Conservation (phyloP, 2,113 vertebrate genomes). For the Zootoca vivipara region DNA sequence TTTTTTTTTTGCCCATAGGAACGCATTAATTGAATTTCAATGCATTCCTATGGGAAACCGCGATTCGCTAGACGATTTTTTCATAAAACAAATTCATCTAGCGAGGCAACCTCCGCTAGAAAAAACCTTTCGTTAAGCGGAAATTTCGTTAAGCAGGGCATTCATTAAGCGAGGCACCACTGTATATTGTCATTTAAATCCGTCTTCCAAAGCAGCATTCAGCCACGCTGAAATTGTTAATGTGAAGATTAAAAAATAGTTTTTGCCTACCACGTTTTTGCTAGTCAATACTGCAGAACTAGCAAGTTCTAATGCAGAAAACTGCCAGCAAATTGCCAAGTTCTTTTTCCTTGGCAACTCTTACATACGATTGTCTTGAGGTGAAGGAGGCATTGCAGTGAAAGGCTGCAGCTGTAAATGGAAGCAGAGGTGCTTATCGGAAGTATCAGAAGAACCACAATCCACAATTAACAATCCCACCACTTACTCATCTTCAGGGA, state of each 20-base stretch:
- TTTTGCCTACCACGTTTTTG: not conserved
- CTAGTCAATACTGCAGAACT: not conserved
- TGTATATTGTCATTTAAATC: not conserved
- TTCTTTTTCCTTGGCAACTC: not conserved
- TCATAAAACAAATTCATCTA: too few relatives aligned
- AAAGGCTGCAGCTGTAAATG: too few relatives aligned
- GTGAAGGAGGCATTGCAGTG: not conserved
- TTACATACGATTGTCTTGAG: not conserved
- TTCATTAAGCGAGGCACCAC: too few relatives aligned
- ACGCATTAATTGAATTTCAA: too few relatives aligned
- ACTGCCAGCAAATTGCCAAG: not conserved
- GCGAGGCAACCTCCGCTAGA: too few relatives aligned
- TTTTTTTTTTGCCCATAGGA: too few relatives aligned
- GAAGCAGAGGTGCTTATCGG: too few relatives aligned
- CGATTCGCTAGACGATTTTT: too few relatives aligned
- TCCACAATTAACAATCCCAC: not conserved
- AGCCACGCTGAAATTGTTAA: not conserved
- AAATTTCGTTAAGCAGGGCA: too few relatives aligned
- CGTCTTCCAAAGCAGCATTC: not conserved
- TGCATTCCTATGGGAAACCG: too few relatives aligned
- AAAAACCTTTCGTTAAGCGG: too few relatives aligned
- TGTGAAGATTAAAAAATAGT: not conserved
- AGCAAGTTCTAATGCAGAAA: not conserved
- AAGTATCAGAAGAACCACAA: not conserved
- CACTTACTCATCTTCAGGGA: constrained; percentile 81